phyloP scores from a whole-genome alignment of 1,140 invertebrate species.

The Orius insidiosus region DNA sequence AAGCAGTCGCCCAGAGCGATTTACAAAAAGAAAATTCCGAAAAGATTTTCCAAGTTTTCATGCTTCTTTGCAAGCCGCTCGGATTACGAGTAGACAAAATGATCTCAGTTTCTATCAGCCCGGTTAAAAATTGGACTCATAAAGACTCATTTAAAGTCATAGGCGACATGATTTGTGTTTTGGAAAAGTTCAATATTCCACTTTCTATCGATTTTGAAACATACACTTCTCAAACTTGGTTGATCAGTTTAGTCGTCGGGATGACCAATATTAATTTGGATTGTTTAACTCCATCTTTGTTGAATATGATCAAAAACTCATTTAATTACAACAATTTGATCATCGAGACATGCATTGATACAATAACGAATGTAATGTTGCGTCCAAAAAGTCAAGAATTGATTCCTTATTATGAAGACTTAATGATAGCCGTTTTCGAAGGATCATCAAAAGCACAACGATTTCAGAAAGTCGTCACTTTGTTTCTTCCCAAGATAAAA shows the following conservation, averaged over 20 bases:
- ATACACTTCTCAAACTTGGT: conserved; percentile 10
- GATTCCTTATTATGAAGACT: not conserved
- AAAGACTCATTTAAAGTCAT: conserved; percentile 11
- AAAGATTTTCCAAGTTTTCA: conserved; percentile 12
- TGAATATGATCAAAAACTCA: conserved; percentile 9
- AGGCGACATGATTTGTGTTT: conserved; percentile 1
- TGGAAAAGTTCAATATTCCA: conserved; percentile 9
- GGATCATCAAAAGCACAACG: conserved; percentile 6
- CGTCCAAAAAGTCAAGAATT: not conserved
- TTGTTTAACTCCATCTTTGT: conserved; percentile 2
- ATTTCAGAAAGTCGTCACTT: conserved; percentile 11
- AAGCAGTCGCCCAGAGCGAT: conserved; percentile 1
- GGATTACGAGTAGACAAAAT: conserved; percentile 13
- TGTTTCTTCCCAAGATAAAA: conserved; percentile 7
- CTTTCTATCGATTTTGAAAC: conserved; percentile 8
- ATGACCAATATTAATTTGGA: conserved; percentile 11
- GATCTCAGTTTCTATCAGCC: conserved; percentile 9
- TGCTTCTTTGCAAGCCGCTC: not conserved
- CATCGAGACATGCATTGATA: conserved; percentile 9
- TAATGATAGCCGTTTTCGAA: conserved; percentile 6
- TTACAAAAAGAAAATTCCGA: not conserved
- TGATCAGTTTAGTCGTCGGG: conserved; percentile 12
- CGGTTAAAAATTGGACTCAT: conserved; percentile 12
- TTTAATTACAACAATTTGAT: conserved; percentile 13
- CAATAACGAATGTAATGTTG: conserved; percentile 9